phyloP scores from a whole-genome alignment of 1,140 invertebrate species.

The Pemphigus obesinymphae region DNA sequence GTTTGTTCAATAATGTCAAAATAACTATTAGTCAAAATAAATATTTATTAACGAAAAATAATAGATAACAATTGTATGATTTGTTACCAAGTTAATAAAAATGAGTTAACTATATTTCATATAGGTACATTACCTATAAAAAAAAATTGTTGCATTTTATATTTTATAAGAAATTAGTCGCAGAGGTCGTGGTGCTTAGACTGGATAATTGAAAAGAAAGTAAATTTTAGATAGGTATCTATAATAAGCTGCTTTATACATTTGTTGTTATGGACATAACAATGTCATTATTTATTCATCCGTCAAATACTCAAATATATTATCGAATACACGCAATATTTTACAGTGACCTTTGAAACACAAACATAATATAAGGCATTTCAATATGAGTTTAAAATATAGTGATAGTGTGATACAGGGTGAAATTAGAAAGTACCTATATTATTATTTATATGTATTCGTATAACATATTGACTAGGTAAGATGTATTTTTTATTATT shows the following conservation, averaged over 20 bases:
- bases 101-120: not conserved
- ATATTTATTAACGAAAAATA: not conserved
- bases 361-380: not conserved
- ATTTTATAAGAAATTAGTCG: not conserved
- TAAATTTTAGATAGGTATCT: not conserved
- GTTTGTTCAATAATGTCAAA: not conserved
- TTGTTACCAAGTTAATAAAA: not conserved
- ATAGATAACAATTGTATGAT: not conserved
- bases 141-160: not conserved
- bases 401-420: not conserved
- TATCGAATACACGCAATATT: not conserved
- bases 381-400: not conserved
- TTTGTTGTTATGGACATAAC: not conserved
- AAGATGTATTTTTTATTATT: no score
- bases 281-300: slow-evolving; percentile 18
- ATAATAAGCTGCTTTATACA: not conserved
- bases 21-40: not conserved
- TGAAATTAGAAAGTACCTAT: not conserved
- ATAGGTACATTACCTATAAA: not conserved
- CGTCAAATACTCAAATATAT: not conserved
- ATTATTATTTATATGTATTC: no score
- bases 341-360: not conserved
- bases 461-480: no score
- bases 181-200: not conserved
- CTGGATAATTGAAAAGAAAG: not conserved